Evolutionary conservation across 2,113 vertebrate genomes (phyloP).

Genomic region (Brienomyrus longianalis): DNA sequence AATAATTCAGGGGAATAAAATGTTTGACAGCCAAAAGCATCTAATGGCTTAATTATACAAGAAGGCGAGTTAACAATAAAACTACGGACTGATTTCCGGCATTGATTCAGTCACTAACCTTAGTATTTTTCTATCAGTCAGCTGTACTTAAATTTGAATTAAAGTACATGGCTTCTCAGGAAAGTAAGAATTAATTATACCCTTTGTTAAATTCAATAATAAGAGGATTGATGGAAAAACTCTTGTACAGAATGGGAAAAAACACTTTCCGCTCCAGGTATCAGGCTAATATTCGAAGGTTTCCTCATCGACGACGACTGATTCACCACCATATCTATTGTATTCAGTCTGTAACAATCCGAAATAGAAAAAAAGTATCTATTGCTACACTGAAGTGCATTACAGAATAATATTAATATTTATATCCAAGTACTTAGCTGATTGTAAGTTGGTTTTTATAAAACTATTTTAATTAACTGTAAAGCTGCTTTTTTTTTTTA

Average conservation of each 20-base stretch:
- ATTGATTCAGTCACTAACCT: slow-evolving; percentile 5
- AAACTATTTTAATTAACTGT: background rate
- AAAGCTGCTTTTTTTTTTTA: background rate
- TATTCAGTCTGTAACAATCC: background rate
- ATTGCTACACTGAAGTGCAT: background rate
- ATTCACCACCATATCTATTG: background rate
- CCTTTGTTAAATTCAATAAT: slow-evolving; percentile 45
- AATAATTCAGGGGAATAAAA: background rate
- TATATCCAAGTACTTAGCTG: background rate
- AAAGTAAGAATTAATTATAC: slow-evolving; percentile 54
- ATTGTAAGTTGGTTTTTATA: background rate
- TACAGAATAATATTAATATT: background rate
- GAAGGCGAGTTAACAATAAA: slow-evolving; percentile 10
- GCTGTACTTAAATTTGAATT: slow-evolving; percentile 5
- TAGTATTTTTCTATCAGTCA: slow-evolving; percentile 14
- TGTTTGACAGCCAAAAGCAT: background rate
- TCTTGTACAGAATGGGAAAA: slow-evolving; percentile 23
- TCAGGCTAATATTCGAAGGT: slow-evolving; percentile 28
- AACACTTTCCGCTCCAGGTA: slow-evolving; percentile 46
- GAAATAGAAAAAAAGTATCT: background rate
- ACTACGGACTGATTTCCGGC: background rate
- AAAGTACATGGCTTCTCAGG: slow-evolving; percentile 2
- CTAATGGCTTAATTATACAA: slow-evolving; percentile 6
- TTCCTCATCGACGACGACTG: slow-evolving; percentile 19
- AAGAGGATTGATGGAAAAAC: slow-evolving; percentile 10